Conservation (phyloP, 2,888 invertebrate genomes). For the Metellina segmentata region DNA sequence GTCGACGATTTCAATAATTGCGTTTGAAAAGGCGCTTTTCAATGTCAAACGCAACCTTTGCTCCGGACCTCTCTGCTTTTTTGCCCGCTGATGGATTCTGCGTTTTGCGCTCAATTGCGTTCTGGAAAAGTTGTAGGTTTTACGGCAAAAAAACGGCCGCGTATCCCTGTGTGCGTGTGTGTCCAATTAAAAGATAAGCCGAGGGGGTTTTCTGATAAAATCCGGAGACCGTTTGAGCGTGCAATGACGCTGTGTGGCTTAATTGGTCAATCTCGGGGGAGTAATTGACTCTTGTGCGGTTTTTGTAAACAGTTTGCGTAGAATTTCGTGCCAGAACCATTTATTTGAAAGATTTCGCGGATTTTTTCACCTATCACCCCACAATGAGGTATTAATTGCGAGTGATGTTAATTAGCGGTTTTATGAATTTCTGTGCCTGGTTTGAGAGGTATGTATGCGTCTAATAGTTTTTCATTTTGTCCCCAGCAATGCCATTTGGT, state of each 20-base stretch:
- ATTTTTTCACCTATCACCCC: neutral
- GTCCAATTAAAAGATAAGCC: conserved; percentile 58
- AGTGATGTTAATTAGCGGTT: conserved; percentile 32
- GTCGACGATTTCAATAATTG: conserved; percentile 28
- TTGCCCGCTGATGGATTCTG: conserved; percentile 9
- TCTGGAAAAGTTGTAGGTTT: conserved; percentile 16
- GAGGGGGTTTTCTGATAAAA: neutral
- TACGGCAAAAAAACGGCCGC: neutral
- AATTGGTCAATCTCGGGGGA: conserved; percentile 53
- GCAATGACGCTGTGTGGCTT: conserved; percentile 14
- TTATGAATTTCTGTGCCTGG: neutral
- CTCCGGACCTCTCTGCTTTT: conserved; percentile 25
- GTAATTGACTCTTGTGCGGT: conserved; percentile 36
- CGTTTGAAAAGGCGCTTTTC: neutral
- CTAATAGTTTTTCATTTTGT: neutral
- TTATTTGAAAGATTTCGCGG: conserved; percentile 14
- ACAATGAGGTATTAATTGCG: conserved; percentile 13
- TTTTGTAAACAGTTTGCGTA: conserved; percentile 2
- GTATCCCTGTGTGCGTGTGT: conserved; percentile 11
- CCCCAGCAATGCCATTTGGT: too few species aligned
- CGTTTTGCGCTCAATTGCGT: conserved; percentile 48
- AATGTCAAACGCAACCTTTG: neutral
- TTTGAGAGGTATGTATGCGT: neutral
- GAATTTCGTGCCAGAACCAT: neutral
- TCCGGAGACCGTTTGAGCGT: conserved; percentile 23